Conservation (phyloP, 2,888 invertebrate species). For the Cephonodes hylas region DNA sequence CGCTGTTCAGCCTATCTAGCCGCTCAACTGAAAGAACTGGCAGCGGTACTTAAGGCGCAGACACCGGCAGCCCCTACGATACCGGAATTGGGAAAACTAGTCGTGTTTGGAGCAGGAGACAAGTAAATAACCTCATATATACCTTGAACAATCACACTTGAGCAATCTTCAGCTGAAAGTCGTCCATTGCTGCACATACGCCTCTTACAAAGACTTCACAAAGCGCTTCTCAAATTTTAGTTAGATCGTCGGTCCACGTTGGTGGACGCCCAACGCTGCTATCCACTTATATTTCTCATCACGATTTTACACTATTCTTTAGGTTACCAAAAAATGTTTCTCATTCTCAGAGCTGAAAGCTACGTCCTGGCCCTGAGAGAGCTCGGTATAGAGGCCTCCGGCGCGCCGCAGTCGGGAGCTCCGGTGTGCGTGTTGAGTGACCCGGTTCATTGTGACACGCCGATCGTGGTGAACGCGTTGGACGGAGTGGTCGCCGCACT, state of each 20-base stretch:
- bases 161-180: no score
- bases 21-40: constrained; percentile 73
- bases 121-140: constrained; percentile 46
- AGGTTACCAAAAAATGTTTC: background rate
- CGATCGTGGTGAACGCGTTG: constrained; percentile 56
- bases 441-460: constrained; percentile 81
- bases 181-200: no score
- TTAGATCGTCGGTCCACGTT: no score
- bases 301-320: no score
- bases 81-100: constrained; percentile 66
- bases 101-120: constrained; percentile 76
- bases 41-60: constrained; percentile 58
- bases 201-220: no score
- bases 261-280: no score
- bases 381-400: constrained; percentile 82
- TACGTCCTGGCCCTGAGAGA: constrained; percentile 86
- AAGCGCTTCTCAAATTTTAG: no score
- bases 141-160: no score
- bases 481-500: constrained; percentile 73
- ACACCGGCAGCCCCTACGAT: constrained; percentile 60
- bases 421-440: constrained; percentile 69
- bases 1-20: constrained; percentile 90
- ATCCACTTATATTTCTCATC: no score
- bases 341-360: constrained; percentile 75
- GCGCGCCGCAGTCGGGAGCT: constrained; percentile 56